Evolutionary conservation across 2,113 vertebrate genomes (phyloP).

Genomic region (Psittacula cyanocephala): DNA sequence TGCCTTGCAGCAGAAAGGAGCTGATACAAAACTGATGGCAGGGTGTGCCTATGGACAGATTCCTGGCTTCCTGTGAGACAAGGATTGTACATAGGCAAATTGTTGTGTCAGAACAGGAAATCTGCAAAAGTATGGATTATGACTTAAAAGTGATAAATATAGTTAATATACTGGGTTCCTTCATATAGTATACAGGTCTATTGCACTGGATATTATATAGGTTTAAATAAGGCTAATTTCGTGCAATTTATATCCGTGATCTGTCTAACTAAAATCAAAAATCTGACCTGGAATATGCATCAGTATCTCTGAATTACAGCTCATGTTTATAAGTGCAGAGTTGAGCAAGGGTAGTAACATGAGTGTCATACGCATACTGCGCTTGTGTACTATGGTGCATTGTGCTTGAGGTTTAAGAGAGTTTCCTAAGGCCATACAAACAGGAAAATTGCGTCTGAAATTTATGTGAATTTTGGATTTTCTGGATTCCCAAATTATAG

Average conservation of each 20-base stretch:
- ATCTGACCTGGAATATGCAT: background rate
- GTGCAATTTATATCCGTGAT: background rate
- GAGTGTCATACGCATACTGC: background rate
- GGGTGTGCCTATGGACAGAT: background rate
- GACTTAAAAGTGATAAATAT: background rate
- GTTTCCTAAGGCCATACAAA: background rate
- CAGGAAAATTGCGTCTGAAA: background rate
- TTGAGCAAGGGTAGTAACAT: background rate
- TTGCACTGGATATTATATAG: background rate
- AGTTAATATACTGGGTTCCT: background rate
- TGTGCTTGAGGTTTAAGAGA: background rate
- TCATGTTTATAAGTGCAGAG: background rate
- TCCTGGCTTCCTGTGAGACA: background rate
- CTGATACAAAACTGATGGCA: background rate
- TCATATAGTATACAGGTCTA: background rate
- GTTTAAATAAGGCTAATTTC: conserved; percentile 3
- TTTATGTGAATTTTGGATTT: background rate
- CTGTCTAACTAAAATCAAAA: background rate
- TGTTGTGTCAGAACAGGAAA: background rate
- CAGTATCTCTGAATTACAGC: background rate
- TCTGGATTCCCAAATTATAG: background rate
- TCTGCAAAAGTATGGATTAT: background rate
- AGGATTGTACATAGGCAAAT: background rate
- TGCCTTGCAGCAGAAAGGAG: background rate
- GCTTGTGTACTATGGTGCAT: background rate